Percentiles rank a stretch among this genome's conserved stretches.
These are phyloP conservation scores for Arvicanthis niloticus DNA, from an alignment of 2,113 vertebrate species.

Conservation along the genomic window DNA sequence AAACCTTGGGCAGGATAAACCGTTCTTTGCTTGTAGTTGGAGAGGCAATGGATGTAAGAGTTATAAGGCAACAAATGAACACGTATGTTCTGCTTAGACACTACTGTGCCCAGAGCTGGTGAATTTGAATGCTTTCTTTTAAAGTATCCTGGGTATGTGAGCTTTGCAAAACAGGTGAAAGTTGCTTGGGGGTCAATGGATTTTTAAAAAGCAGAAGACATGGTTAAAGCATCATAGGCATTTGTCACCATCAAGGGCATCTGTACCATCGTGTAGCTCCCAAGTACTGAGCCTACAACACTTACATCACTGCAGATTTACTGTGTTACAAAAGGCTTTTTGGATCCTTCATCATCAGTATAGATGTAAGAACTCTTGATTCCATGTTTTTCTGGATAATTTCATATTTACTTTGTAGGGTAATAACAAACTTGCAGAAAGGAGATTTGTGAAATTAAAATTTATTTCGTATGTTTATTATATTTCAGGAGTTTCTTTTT, in stretches of 20 bases:
- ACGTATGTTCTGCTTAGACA: background rate
- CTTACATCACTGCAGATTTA: background rate
- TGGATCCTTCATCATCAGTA: background rate
- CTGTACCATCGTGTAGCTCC: background rate
- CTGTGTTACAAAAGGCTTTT: background rate
- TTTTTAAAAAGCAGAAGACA: slow-evolving; percentile 32
- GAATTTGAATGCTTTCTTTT: slow-evolving; percentile 37
- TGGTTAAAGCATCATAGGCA: background rate
- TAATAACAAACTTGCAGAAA: slow-evolving; percentile 6
- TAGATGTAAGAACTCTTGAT: background rate
- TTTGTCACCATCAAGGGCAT: background rate
- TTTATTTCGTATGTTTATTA: background rate
- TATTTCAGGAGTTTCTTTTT: background rate
- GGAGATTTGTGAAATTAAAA: background rate
- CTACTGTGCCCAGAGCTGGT: background rate
- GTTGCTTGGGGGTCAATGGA: background rate
- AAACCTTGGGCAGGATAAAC: background rate
- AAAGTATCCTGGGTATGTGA: background rate
- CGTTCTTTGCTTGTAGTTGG: slow-evolving; percentile 26
- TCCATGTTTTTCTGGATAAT: background rate
- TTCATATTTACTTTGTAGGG: slow-evolving; percentile 22
- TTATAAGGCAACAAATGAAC: slow-evolving; percentile 4
- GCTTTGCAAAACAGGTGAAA: slow-evolving; percentile 53
- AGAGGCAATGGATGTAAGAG: slow-evolving; percentile 13
- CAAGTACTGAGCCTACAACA: background rate